These are phyloP conservation scores for Bombycilla garrulus DNA, from an alignment of 2,113 vertebrate genomes.

Conservation along the genomic window DNA sequence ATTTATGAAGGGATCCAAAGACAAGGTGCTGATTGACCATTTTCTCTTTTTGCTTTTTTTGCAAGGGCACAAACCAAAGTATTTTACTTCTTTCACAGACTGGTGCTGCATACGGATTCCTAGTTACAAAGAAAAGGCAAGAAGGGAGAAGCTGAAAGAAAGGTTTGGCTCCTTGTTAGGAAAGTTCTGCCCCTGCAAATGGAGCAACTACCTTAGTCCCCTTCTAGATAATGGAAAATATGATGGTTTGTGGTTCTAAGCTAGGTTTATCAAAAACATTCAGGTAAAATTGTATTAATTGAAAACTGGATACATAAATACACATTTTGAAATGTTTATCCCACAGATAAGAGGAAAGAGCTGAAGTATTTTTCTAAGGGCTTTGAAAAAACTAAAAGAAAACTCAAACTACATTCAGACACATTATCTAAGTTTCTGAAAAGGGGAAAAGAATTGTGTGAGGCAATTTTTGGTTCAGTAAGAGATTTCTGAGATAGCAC, in stretches of 20 bases:
- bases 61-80: not conserved
- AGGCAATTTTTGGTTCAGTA: constrained; percentile 14
- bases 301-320: not conserved
- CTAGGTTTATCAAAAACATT: not conserved
- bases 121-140: not conserved
- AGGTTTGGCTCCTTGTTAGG: not conserved
- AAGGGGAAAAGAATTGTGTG: not conserved
- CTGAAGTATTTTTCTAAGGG: not conserved
- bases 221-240: not conserved
- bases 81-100: not conserved
- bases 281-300: not conserved
- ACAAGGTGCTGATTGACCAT: not conserved
- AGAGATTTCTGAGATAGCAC: constrained; percentile 32
- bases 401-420: not conserved
- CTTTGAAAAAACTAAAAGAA: not conserved
- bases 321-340: not conserved
- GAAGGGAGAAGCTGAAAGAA: not conserved
- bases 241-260: not conserved
- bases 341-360: not conserved
- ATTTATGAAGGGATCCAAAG: not conserved
- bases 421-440: not conserved
- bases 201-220: not conserved
- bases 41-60: not conserved
- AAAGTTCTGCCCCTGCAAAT: not conserved
- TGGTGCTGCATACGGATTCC: not conserved